Base-by-base conservation (phyloP, 1,140 invertebrate species). In the Drosophila sechellia region DNA sequence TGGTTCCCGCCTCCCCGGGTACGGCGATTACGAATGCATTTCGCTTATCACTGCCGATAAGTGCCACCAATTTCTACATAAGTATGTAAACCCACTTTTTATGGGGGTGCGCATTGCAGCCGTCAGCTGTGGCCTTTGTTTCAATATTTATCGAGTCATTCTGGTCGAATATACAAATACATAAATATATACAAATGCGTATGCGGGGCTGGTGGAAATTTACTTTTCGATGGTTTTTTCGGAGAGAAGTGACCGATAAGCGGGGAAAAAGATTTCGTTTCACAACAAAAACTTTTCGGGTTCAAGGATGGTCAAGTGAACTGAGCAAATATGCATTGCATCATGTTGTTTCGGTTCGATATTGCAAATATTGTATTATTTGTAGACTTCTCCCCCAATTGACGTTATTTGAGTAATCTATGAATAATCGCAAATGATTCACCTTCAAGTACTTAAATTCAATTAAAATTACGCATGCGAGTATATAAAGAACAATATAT, bases 81-180 rank as follows among this genome's bases (percentile, higher is more conserved):
- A 46, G 52, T 53, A 48, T 20, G 43, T 37, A 48, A 20, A 43
- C 31, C 35, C 34, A 31, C 6, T 31, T 20, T 17, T 12, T 35
- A 35, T 20, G 22, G 42, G 56, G 56, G 25, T n/a, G 63, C 3
- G 15, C 27, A 56, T 22, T 70, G 66, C 66, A 70, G 64, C 34
- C 53, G 60, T 66, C 73, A 61, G 63, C 73, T 77, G 63, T 56
- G 39, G 63, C 63, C 74, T 77, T 77, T 77, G 73, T 77, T 77
- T 69, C 50, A 69, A 69, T 59, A 59, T 61, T 77, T 76, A 77
- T 56, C 55, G 13, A 50, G 34, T 68, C 45, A 68, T 50, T 56
- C 45, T 35, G 20, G 35, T 27, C 46, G 11, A 15, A 15, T 34
- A 22, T 43, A 63, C 35, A 40, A 55, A 48, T 52, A 34, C 1